Evolutionary conservation across 1,140 invertebrate species (phyloP).

Genomic region (Limonius californicus): DNA sequence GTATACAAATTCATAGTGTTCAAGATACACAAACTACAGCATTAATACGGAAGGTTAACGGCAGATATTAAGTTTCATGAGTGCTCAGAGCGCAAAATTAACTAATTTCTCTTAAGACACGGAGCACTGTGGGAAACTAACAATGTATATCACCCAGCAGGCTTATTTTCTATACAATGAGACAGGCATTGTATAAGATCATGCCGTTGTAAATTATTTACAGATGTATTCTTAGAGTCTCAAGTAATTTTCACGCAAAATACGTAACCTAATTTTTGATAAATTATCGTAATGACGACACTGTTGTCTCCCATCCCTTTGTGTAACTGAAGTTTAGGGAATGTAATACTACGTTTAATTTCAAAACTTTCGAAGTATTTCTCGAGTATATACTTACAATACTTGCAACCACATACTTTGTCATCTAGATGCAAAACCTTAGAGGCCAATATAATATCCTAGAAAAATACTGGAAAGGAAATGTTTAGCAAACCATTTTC

Average conservation of each 20-base stretch:
- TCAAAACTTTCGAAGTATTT: no score
- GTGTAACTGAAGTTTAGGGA: no score
- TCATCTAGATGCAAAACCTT: no score
- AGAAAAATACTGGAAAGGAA: no score
- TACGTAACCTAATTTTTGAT: background rate
- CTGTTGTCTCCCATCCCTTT: no score
- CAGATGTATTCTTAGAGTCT: background rate
- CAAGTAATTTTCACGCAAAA: slow-evolving; percentile 4
- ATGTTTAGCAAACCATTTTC: no score
- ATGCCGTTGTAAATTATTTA: slow-evolving; percentile 1
- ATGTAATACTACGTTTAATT: no score
- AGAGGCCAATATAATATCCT: no score
- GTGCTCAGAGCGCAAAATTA: slow-evolving; percentile 28
- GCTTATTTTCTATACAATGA: slow-evolving; percentile 32
- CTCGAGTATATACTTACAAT: no score
- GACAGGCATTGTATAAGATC: slow-evolving; percentile 13
- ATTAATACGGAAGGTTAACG: slow-evolving; percentile 26
- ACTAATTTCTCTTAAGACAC: slow-evolving; percentile 34
- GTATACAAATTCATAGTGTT: slow-evolving; percentile 4
- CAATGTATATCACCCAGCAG: slow-evolving; percentile 27
- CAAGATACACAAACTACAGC: slow-evolving; percentile 7
- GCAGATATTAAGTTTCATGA: slow-evolving; percentile 30
- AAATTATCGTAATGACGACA: no score
- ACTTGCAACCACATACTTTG: no score
- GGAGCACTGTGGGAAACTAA: slow-evolving; percentile 23